A percentile compares a stretch with the other conserved stretches of the same genome.
Evolutionary conservation across 2,888 invertebrate species (phyloP).

Genomic region (Sipha maydis): DNA sequence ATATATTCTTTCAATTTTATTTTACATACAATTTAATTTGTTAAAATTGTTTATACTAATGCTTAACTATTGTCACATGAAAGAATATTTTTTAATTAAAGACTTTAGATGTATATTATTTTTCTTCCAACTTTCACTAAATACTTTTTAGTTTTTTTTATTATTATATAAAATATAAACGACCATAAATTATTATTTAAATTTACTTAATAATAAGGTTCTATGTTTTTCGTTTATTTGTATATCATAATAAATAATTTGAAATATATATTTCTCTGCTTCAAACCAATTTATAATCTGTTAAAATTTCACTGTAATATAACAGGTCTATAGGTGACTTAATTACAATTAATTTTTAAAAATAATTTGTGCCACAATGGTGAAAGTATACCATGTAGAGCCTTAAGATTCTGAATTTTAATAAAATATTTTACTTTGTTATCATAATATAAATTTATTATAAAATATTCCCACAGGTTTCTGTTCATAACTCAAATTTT

Average conservation of each 20-base stretch:
- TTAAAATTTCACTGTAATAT: slow-evolving; percentile 9
- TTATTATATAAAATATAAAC: neutral
- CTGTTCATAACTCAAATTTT: slow-evolving; percentile 19
- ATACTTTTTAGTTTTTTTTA: neutral
- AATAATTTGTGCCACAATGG: slow-evolving; percentile 60
- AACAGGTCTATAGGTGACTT: slow-evolving; percentile 48
- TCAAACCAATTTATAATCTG: slow-evolving; percentile 5
- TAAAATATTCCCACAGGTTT: slow-evolving; percentile 20
- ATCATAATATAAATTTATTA: slow-evolving; percentile 40
- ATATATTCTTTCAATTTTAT: neutral
- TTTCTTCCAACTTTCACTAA: neutral
- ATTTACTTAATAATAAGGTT: too few species aligned
- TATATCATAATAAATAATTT: slow-evolving; percentile 1
- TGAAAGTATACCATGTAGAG: slow-evolving; percentile 62
- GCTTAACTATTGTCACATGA: neutral
- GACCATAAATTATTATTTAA: too few species aligned
- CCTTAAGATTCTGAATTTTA: slow-evolving; percentile 55
- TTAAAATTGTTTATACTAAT: neutral
- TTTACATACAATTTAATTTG: neutral
- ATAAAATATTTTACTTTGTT: slow-evolving; percentile 49
- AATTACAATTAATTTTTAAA: slow-evolving; percentile 42
- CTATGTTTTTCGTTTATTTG: neutral
- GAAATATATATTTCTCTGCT: slow-evolving; percentile 1
- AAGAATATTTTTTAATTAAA: neutral
- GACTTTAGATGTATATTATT: slow-evolving; percentile 1